Evolutionary conservation across 2,113 vertebrate genomes (phyloP).

Genomic region (Procapra przewalskii): DNA sequence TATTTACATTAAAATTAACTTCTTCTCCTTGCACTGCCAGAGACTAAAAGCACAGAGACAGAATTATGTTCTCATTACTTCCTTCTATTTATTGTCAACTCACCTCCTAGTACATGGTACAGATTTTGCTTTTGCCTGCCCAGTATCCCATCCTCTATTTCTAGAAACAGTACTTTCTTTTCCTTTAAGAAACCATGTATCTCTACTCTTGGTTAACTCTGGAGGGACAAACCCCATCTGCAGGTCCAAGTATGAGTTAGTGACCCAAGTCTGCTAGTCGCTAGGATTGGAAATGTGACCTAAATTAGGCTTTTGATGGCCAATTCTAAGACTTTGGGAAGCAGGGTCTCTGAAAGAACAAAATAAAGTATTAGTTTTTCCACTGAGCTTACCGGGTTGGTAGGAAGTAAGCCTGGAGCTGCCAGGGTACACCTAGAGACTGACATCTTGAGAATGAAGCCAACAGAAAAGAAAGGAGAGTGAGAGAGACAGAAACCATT

Average conservation of each 20-base stretch:
- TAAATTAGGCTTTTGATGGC: background rate
- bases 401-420: background rate
- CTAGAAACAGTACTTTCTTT: background rate
- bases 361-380: background rate
- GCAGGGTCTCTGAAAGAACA: background rate
- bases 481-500: no score
- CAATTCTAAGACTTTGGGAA: background rate
- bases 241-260: background rate
- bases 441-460: background rate
- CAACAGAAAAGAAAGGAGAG: background rate
- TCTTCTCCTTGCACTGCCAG: background rate
- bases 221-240: background rate
- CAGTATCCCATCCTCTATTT: background rate
- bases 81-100: background rate
- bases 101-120: background rate
- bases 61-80: background rate
- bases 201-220: background rate
- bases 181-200: background rate
- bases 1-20: background rate
- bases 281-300: background rate
- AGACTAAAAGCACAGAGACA: background rate
- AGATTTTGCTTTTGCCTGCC: background rate
- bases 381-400: background rate
- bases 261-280: background rate
- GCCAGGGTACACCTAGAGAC: background rate